Conservation (phyloP, 1,140 invertebrate species). For the Schlechtendalia chinensis region DNA sequence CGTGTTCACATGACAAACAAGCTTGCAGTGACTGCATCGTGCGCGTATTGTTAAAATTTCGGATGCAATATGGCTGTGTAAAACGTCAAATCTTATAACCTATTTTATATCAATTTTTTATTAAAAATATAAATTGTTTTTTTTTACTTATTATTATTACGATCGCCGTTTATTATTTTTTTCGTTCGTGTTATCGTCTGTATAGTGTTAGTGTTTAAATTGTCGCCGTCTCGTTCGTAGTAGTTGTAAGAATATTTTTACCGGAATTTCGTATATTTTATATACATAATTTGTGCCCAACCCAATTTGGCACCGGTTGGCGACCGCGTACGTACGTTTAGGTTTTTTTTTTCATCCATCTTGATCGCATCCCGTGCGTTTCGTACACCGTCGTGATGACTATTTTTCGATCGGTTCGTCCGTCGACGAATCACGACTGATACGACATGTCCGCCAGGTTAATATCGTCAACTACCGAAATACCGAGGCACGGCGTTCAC, state of each 20-base stretch:
- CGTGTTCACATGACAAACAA: conserved; percentile 47
- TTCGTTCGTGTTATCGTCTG: conserved; percentile 23
- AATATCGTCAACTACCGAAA: conserved; percentile 26
- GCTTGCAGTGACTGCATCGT: conserved; percentile 48
- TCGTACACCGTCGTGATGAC: conserved; percentile 2
- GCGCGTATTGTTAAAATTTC: conserved; percentile 47
- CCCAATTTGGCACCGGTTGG: conserved; percentile 43
- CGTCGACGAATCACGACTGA: conserved; percentile 44
- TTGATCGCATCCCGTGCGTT: conserved; percentile 21
- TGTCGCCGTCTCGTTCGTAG: not conserved
- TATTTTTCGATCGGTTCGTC: conserved; percentile 35
- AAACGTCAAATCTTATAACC: conserved; percentile 44
- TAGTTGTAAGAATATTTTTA: not conserved
- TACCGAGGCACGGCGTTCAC: conserved; percentile 17
- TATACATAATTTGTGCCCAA: conserved; percentile 47
- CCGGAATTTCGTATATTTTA: conserved; percentile 35
- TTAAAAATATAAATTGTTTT: conserved; percentile 25
- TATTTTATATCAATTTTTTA: conserved; percentile 43
- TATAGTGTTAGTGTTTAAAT: conserved; percentile 34
- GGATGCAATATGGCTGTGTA: conserved; percentile 48
- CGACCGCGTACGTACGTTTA: not conserved
- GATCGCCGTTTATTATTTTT: not conserved
- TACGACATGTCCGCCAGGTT: conserved; percentile 32
- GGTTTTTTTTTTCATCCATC: conserved; percentile 39
- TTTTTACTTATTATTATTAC: conserved; percentile 36